These are phyloP conservation scores for Brachionus sp. DNA, from an alignment of 1,140 invertebrate genomes.

Conservation along the genomic window DNA sequence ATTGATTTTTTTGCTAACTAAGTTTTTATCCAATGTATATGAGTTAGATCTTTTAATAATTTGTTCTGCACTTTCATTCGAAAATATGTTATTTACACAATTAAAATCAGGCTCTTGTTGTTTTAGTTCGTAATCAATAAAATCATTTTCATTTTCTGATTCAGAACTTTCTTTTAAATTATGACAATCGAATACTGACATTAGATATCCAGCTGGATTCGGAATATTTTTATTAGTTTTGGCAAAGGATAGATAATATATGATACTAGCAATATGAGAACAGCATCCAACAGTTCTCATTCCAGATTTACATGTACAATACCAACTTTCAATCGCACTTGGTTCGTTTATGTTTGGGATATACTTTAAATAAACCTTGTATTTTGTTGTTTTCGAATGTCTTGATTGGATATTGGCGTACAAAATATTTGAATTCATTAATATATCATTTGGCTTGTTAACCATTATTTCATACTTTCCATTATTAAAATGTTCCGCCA, in stretches of 20 bases:
- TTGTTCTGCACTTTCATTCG: no score
- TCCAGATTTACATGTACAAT: slow-evolving; percentile 21
- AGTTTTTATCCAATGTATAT: no score
- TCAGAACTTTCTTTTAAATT: background rate
- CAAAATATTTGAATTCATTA: background rate
- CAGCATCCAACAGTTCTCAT: background rate
- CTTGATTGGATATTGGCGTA: background rate
- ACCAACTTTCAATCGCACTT: background rate
- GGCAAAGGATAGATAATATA: background rate
- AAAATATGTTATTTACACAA: no score
- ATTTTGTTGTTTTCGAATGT: background rate
- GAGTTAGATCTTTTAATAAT: no score
- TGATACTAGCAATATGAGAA: background rate
- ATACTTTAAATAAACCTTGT: background rate
- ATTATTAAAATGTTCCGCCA: background rate
- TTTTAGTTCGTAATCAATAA: no score
- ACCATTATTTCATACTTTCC: background rate
- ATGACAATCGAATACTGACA: background rate
- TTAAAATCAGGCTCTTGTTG: no score
- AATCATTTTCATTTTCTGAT: no score
- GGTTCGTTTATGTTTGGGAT: background rate
- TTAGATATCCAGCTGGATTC: background rate
- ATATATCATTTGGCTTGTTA: background rate
- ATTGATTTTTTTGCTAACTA: no score
- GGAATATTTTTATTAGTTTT: background rate